Percentiles rank a stretch among this genome's conserved stretches.
These are phyloP conservation scores for Pomacea canaliculata DNA, from an alignment of 2,888 invertebrate species.

Conservation along the genomic window DNA sequence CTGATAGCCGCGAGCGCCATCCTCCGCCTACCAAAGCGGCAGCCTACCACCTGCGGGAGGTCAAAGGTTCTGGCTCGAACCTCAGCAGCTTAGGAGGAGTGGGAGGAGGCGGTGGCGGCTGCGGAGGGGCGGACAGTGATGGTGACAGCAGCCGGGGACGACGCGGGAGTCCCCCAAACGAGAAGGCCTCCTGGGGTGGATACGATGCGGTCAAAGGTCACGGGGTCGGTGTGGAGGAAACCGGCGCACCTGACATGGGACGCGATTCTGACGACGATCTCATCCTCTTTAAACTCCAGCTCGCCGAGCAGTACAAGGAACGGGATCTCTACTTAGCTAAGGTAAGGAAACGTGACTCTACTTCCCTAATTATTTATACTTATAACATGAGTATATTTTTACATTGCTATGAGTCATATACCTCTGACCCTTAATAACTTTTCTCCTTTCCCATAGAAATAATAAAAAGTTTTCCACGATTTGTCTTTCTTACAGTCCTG, in stretches of 20 bases:
- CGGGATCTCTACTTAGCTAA: constrained; percentile 25
- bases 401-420: no score
- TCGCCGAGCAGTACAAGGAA: constrained; percentile 38
- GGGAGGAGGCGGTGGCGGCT: not conserved
- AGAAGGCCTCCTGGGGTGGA: constrained; percentile 27
- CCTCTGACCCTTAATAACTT: no score
- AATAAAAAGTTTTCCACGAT: no score
- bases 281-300: constrained; percentile 36
- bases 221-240: constrained; percentile 22
- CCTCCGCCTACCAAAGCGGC: constrained; percentile 11
- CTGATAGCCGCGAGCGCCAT: constrained; percentile 43
- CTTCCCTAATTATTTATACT: no score
- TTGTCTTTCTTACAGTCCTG: no score
- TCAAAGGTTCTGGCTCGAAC: constrained; percentile 18
- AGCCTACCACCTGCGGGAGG: constrained; percentile 18
- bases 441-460: no score
- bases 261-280: constrained; percentile 30
- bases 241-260: constrained; percentile 21
- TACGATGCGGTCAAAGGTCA: constrained; percentile 34
- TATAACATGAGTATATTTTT: no score
- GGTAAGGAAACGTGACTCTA: constrained; percentile 1
- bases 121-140: not conserved
- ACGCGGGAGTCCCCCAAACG: not conserved
- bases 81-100: constrained; percentile 7
- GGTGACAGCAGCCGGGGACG: not conserved